phyloP scores from a whole-genome alignment of 1,140 invertebrate genomes.

The Atta colombica region DNA sequence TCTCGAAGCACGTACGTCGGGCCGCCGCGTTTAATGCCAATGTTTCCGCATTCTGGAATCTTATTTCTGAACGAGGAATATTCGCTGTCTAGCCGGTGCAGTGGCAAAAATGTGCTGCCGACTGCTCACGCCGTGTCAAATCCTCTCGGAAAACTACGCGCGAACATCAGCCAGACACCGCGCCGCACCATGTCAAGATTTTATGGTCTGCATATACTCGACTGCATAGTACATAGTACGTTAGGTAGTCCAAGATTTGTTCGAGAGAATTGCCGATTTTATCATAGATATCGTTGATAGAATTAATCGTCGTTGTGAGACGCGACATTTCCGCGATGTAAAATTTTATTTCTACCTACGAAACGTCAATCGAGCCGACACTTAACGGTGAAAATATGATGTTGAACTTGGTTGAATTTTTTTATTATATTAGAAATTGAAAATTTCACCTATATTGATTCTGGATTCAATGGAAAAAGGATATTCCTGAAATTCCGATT shows the following conservation, averaged over 20 bases:
- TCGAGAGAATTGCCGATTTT: slow-evolving; percentile 31
- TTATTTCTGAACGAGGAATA: slow-evolving; percentile 72
- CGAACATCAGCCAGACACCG: slow-evolving; percentile 16
- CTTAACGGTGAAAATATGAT: not conserved
- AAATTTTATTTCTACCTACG: slow-evolving; percentile 30
- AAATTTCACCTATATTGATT: not conserved
- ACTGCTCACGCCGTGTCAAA: slow-evolving; percentile 39
- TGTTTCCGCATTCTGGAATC: slow-evolving; percentile 79
- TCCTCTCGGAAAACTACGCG: slow-evolving; percentile 24
- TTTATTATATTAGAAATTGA: not conserved
- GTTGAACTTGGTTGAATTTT: not conserved
- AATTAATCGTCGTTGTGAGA: slow-evolving; percentile 45
- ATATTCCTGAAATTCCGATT: slow-evolving; percentile 11
- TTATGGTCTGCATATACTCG: slow-evolving; percentile 48
- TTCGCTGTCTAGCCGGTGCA: slow-evolving; percentile 47
- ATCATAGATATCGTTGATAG: slow-evolving; percentile 24
- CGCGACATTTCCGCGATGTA: slow-evolving; percentile 34
- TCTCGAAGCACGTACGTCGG: slow-evolving; percentile 70
- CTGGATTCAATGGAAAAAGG: not conserved
- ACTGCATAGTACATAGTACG: not conserved
- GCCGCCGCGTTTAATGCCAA: slow-evolving; percentile 60
- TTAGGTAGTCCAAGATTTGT: slow-evolving; percentile 12
- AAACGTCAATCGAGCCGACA: not conserved
- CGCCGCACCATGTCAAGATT: slow-evolving; percentile 29
- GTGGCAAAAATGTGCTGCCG: slow-evolving; percentile 56